Evolutionary conservation across 1,140 invertebrate genomes (phyloP).

Genomic region (Trypoxylus dichotomus): DNA sequence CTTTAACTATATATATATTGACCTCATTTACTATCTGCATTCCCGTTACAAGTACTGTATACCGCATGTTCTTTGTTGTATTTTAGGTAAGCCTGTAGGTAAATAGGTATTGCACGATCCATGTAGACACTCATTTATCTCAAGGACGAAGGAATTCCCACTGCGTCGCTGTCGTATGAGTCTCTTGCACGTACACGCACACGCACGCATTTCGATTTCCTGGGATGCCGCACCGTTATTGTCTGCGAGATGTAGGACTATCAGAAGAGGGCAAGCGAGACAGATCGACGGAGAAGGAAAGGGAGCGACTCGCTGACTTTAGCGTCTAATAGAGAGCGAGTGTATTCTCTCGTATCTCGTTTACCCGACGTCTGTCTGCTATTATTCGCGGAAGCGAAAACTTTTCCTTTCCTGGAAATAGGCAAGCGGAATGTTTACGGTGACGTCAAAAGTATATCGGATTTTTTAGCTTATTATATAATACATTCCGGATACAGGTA

Average conservation of each 20-base stretch:
- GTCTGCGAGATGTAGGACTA: neutral
- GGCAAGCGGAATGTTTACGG: too few relatives aligned
- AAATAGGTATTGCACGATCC: too few relatives aligned
- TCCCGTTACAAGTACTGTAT: too few relatives aligned
- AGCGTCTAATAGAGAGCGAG: neutral
- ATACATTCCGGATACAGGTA: too few relatives aligned
- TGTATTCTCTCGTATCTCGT: neutral
- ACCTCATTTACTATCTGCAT: too few relatives aligned
- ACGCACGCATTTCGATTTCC: neutral
- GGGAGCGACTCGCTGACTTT: neutral
- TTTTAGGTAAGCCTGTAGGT: too few relatives aligned
- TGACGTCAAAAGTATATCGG: too few relatives aligned
- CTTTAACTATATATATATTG: too few relatives aligned
- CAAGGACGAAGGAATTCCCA: neutral
- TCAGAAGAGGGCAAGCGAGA: neutral
- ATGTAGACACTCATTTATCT: neutral
- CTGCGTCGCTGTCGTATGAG: neutral
- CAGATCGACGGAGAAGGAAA: neutral
- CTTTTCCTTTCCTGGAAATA: neutral
- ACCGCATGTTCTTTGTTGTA: too few relatives aligned
- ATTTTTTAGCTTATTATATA: too few relatives aligned
- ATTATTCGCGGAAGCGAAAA: neutral
- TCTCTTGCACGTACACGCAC: too few relatives aligned
- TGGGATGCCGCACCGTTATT: conserved; percentile 4
- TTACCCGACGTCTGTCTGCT: neutral